phyloP scores from a whole-genome alignment of 2,113 vertebrate genomes.

The Hippocampus barbouri region DNA sequence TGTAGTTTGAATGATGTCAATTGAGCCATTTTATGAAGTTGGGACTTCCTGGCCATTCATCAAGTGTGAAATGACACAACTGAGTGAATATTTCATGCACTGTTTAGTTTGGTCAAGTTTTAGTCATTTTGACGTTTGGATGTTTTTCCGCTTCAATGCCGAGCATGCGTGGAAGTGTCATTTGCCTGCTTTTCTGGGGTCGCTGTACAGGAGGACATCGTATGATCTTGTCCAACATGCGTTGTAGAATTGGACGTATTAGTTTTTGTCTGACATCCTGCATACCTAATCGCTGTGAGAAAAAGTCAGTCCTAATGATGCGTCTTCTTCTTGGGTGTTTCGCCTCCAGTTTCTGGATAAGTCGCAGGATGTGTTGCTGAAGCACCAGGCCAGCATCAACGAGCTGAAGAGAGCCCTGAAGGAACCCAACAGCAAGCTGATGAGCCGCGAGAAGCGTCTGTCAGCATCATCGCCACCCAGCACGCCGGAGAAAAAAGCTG shows the following conservation, averaged over 20 bases:
- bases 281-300: neutral
- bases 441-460: conserved; percentile 84
- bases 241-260: neutral
- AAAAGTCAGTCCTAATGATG: neutral
- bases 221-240: neutral
- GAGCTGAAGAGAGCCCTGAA: conserved; percentile 92
- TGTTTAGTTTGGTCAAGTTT: too few species aligned
- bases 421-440: conserved; percentile 94
- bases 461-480: conserved; percentile 80
- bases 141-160: too few species aligned
- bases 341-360: conserved; percentile 88
- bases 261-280: neutral
- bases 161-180: neutral
- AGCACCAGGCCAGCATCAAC: conserved; percentile 99
- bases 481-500: conserved; percentile 84
- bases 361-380: conserved; percentile 91
- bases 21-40: too few species aligned
- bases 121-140: too few species aligned
- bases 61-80: too few species aligned
- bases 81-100: too few species aligned
- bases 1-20: too few species aligned
- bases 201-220: neutral
- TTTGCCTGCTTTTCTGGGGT: neutral
- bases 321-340: neutral
- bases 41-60: too few species aligned